A percentile compares a stretch with the other conserved stretches of the same genome.
These are phyloP conservation scores for Protonemura montana DNA, from an alignment of 2,888 invertebrate genomes.

Conservation along the genomic window DNA sequence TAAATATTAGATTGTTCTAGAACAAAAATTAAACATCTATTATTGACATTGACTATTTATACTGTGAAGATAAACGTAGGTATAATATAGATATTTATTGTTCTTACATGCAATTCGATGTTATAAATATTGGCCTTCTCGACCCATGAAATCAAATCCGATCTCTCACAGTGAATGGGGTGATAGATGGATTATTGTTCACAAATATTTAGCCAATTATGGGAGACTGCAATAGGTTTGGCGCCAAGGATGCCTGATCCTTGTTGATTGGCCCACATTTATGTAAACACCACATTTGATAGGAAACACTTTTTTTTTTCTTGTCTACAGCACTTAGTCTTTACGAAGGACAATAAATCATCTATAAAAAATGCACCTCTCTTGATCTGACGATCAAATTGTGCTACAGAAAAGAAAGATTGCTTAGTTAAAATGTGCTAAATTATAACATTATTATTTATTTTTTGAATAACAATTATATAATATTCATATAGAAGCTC, in stretches of 20 bases:
- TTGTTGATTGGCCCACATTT: neutral
- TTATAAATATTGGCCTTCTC: neutral
- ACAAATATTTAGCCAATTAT: neutral
- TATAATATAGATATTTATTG: neutral
- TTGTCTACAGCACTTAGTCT: neutral
- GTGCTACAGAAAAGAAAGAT: neutral
- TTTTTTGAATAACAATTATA: neutral
- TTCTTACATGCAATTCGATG: neutral
- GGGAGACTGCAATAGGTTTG: neutral
- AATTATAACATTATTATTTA: slow-evolving; percentile 1
- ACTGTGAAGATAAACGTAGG: neutral
- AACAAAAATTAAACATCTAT: neutral
- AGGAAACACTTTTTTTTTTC: neutral
- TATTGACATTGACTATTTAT: neutral
- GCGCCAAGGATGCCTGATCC: neutral
- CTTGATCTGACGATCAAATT: neutral
- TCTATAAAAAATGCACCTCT: neutral
- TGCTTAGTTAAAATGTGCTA: slow-evolving; percentile 12
- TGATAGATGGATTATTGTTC: neutral
- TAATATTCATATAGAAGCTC: neutral
- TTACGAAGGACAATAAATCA: neutral
- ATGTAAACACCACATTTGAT: slow-evolving; percentile 2
- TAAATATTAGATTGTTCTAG: neutral
- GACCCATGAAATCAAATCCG: neutral
- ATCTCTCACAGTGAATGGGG: neutral